Evolutionary conservation across 1,140 invertebrate genomes (phyloP).

Genomic region (Coboldia fuscipes): DNA sequence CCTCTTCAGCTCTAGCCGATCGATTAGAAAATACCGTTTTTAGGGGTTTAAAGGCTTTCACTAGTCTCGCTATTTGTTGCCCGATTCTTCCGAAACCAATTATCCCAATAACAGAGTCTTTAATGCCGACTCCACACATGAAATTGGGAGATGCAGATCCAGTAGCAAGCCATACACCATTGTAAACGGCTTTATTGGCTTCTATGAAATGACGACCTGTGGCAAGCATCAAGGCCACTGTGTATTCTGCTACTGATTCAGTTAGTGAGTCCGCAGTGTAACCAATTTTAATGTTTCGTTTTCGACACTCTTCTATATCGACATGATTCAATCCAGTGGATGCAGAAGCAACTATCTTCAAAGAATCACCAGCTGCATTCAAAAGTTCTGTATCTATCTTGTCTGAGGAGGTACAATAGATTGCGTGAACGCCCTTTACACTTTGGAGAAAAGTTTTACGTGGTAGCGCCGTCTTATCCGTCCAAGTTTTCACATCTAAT

Average conservation of each 20-base stretch:
- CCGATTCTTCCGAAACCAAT: slow-evolving; percentile 75
- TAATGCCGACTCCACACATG: slow-evolving; percentile 70
- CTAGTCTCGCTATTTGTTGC: slow-evolving; percentile 39
- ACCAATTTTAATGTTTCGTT: slow-evolving; percentile 48
- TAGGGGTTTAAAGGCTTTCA: slow-evolving; percentile 48
- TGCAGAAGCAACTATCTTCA: slow-evolving; percentile 74
- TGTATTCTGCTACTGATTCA: slow-evolving; percentile 76
- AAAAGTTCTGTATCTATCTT: slow-evolving; percentile 67
- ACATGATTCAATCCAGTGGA: slow-evolving; percentile 80
- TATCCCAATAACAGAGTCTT: slow-evolving; percentile 66
- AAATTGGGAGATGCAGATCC: slow-evolving; percentile 67
- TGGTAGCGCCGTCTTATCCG: too few relatives aligned
- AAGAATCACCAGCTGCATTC: slow-evolving; percentile 38
- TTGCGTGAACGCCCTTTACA: slow-evolving; percentile 45
- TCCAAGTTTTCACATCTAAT: too few relatives aligned
- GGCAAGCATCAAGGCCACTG: slow-evolving; percentile 29
- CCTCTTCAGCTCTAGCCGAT: slow-evolving; percentile 31
- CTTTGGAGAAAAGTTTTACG: slow-evolving; percentile 49
- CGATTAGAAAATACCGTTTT: slow-evolving; percentile 53
- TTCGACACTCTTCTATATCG: slow-evolving; percentile 41
- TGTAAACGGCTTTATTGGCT: too few relatives aligned
- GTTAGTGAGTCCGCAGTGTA: slow-evolving; percentile 86
- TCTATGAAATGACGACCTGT: too few relatives aligned
- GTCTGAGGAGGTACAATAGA: slow-evolving; percentile 67
- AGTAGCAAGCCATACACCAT: too few relatives aligned